Percentiles rank a stretch among this genome's conserved stretches.
Conservation (phyloP, 2,888 invertebrate species). For the Boloria selene region DNA sequence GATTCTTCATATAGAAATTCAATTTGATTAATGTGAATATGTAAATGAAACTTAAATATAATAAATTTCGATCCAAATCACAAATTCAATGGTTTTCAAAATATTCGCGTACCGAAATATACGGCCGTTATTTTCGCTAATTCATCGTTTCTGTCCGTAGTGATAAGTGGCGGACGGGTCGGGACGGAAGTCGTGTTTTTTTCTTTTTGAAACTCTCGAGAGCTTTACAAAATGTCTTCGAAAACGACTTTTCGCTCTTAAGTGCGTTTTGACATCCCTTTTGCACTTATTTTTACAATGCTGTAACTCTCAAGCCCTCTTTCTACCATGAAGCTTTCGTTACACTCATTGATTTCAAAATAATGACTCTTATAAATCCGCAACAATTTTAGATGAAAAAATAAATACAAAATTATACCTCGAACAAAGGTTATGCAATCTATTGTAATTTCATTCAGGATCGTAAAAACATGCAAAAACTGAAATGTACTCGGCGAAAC, state of each 20-base stretch:
- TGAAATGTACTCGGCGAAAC: background rate
- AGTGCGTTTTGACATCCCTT: conserved; percentile 72
- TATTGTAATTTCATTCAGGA: background rate
- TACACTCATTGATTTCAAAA: conserved; percentile 43
- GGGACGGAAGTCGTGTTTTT: conserved; percentile 68
- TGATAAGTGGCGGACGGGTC: conserved; percentile 68
- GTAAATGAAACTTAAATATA: too few relatives aligned
- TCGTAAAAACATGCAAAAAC: background rate
- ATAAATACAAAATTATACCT: background rate
- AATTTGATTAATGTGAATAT: too few relatives aligned
- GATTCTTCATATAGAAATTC: background rate
- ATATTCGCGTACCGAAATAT: conserved; percentile 11
- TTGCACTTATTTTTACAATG: conserved; percentile 57
- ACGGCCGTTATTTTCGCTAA: conserved; percentile 49
- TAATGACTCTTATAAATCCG: conserved; percentile 35
- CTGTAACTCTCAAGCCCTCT: conserved; percentile 57
- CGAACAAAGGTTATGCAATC: background rate
- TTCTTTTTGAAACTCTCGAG: conserved; percentile 71
- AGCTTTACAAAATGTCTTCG: conserved; percentile 75
- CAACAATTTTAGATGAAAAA: conserved; percentile 20
- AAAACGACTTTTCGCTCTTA: conserved; percentile 71
- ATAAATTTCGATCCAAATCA: background rate
- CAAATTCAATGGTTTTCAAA: background rate
- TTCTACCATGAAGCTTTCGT: conserved; percentile 41
- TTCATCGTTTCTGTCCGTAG: conserved; percentile 58